Evolutionary conservation across 1,140 invertebrate genomes (phyloP).

Genomic region (Delia radicum): DNA sequence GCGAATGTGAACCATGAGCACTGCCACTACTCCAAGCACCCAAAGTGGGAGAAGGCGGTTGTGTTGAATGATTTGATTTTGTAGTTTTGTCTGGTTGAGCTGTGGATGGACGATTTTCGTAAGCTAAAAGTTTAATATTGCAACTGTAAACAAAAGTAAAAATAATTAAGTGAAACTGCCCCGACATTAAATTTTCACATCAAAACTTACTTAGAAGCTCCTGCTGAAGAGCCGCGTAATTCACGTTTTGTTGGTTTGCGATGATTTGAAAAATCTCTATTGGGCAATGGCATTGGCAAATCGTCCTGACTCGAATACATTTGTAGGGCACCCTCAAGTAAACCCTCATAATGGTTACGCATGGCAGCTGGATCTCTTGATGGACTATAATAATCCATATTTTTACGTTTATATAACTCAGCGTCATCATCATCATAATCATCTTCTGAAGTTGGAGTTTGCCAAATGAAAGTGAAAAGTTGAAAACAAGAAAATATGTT

Average conservation of each 20-base stretch:
- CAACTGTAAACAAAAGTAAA: not conserved
- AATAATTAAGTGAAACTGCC: not conserved
- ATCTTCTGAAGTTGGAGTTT: not conserved
- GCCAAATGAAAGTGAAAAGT: not conserved
- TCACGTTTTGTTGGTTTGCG: constrained; percentile 47
- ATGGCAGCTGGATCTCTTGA: constrained; percentile 51
- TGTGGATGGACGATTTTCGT: constrained; percentile 44
- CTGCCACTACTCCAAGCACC: constrained; percentile 50
- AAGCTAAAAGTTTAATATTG: constrained; percentile 24
- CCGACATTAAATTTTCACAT: no score
- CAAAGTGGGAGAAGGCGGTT: constrained; percentile 48
- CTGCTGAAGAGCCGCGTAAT: constrained; percentile 50
- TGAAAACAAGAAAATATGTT: constrained; percentile 19
- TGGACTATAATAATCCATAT: constrained; percentile 40
- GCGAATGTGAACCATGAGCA: constrained; percentile 45
- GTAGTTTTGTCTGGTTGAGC: constrained; percentile 50
- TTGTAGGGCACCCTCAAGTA: constrained; percentile 53
- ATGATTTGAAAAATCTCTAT: constrained; percentile 47
- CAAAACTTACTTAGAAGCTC: constrained; percentile 38
- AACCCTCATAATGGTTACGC: constrained; percentile 51
- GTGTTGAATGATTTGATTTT: constrained; percentile 47
- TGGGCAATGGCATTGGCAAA: constrained; percentile 46
- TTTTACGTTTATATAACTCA: constrained; percentile 27
- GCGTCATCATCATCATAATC: not conserved
- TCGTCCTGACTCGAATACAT: constrained; percentile 54